Evolutionary conservation across 2,113 vertebrate genomes (phyloP).

Genomic region (Amphiprion ocellaris): DNA sequence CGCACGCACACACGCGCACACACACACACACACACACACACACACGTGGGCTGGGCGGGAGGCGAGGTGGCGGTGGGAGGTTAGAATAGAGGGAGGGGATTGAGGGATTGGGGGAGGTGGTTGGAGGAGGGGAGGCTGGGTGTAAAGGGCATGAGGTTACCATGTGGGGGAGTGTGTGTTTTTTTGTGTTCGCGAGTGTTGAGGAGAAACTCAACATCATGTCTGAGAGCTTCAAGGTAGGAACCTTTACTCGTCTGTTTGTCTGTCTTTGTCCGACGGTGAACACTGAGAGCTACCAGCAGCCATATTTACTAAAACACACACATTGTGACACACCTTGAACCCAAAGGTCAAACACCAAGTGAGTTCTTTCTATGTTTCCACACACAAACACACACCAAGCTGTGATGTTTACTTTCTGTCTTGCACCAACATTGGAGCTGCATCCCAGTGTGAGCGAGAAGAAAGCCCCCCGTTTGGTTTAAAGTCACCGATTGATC

Average conservation of each 20-base stretch:
- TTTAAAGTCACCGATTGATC: conserved; percentile 39
- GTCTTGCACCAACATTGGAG: conserved; percentile 55
- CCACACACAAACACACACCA: conserved; percentile 7
- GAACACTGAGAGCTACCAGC: conserved; percentile 12
- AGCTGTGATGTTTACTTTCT: conserved; percentile 52
- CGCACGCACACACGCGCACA: neutral
- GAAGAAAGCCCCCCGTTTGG: conserved; percentile 10
- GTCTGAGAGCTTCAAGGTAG: conserved; percentile 7
- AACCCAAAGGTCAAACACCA: conserved; percentile 70
- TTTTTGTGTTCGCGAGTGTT: neutral
- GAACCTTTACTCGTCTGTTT: neutral
- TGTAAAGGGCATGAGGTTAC: conserved; percentile 68
- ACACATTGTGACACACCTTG: conserved; percentile 42
- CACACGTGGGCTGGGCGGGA: neutral
- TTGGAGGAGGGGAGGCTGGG: conserved; percentile 46
- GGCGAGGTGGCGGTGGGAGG: conserved; percentile 34
- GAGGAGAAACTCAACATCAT: conserved; percentile 13
- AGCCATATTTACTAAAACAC: conserved; percentile 9
- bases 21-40: conserved; percentile 1
- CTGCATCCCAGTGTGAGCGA: conserved; percentile 8
- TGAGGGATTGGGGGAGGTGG: conserved; percentile 50
- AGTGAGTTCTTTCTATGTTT: conserved; percentile 48
- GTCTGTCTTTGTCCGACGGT: conserved; percentile 3
- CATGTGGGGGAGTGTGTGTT: conserved; percentile 49
- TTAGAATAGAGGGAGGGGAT: conserved; percentile 29